Conservation (phyloP, 2,888 invertebrate genomes). For the Eupithecia vulgata region DNA sequence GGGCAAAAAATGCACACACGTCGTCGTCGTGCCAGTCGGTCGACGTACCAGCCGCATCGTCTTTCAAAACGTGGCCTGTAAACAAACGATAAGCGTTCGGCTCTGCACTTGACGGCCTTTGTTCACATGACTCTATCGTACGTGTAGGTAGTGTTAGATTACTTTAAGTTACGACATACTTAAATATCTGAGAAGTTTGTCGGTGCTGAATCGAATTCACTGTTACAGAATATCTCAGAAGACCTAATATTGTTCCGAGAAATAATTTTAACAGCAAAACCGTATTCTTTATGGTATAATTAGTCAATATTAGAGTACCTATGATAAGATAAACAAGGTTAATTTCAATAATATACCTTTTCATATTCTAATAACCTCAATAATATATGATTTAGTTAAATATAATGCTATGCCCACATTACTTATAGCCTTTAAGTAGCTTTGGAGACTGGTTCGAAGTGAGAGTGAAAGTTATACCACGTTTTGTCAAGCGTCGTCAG, state of each 20-base stretch:
- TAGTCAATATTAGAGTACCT: background rate
- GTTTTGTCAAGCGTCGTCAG: conserved; percentile 81
- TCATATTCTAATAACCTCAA: background rate
- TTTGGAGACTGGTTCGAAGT: conserved; percentile 64
- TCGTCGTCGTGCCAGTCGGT: conserved; percentile 71
- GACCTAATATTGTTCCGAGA: background rate
- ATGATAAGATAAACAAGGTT: background rate
- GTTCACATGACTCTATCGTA: conserved; percentile 62
- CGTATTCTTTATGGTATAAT: background rate
- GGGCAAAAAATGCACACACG: conserved; percentile 84
- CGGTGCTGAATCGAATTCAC: conserved; percentile 54
- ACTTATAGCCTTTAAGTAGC: conserved; percentile 40
- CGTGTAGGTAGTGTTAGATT: conserved; percentile 51
- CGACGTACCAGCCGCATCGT: conserved; percentile 60
- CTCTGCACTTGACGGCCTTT: conserved; percentile 60
- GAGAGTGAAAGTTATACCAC: conserved; percentile 81
- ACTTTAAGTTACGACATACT: conserved; percentile 48
- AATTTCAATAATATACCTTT: background rate
- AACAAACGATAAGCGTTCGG: conserved; percentile 68
- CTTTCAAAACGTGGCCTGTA: conserved; percentile 63
- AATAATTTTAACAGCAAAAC: background rate
- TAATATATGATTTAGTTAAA: conserved; percentile 11
- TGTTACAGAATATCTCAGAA: conserved; percentile 17
- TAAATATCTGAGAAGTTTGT: conserved; percentile 59
- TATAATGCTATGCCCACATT: conserved; percentile 51